phyloP scores from a whole-genome alignment of 2,888 invertebrate genomes.

The Drosophila kuntzei region DNA sequence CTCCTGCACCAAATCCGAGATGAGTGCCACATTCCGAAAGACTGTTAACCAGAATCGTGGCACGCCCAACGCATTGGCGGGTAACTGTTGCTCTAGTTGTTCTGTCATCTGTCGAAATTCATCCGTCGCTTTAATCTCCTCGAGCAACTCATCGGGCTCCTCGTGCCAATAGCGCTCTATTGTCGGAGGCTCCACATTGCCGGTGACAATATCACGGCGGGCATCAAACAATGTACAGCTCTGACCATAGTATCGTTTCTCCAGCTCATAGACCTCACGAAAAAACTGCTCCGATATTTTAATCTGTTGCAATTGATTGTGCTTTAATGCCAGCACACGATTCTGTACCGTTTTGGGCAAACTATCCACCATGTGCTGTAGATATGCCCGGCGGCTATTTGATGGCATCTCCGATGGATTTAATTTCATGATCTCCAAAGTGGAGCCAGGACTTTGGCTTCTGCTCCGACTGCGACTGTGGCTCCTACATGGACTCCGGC shows the following conservation, averaged over 20 bases:
- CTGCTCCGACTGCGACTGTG: slow-evolving; percentile 9
- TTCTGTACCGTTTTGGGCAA: slow-evolving; percentile 51
- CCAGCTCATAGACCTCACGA: slow-evolving; percentile 59
- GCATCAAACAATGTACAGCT: slow-evolving; percentile 57
- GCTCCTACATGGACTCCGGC: slow-evolving; percentile 6
- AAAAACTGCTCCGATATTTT: slow-evolving; percentile 63
- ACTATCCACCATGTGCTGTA: slow-evolving; percentile 57
- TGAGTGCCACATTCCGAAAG: slow-evolving; percentile 65
- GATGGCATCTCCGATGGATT: slow-evolving; percentile 54
- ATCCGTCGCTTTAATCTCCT: slow-evolving; percentile 54
- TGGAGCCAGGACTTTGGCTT: slow-evolving; percentile 35
- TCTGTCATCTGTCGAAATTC: slow-evolving; percentile 53
- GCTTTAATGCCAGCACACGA: slow-evolving; percentile 56
- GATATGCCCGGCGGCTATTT: slow-evolving; percentile 53
- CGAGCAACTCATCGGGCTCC: slow-evolving; percentile 42
- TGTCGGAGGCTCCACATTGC: slow-evolving; percentile 52
- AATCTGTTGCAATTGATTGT: slow-evolving; percentile 60
- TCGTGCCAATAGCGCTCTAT: slow-evolving; percentile 52
- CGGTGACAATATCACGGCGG: slow-evolving; percentile 57
- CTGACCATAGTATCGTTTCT: slow-evolving; percentile 57
- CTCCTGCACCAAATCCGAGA: slow-evolving; percentile 67
- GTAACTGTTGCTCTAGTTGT: slow-evolving; percentile 35
- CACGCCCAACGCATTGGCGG: slow-evolving; percentile 47
- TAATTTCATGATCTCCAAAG: slow-evolving; percentile 14
- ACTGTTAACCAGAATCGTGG: slow-evolving; percentile 71